Percentiles rank a stretch among this genome's conserved stretches.
Conservation (phyloP, 2,113 vertebrate species). For the Seriola aureovittata region DNA sequence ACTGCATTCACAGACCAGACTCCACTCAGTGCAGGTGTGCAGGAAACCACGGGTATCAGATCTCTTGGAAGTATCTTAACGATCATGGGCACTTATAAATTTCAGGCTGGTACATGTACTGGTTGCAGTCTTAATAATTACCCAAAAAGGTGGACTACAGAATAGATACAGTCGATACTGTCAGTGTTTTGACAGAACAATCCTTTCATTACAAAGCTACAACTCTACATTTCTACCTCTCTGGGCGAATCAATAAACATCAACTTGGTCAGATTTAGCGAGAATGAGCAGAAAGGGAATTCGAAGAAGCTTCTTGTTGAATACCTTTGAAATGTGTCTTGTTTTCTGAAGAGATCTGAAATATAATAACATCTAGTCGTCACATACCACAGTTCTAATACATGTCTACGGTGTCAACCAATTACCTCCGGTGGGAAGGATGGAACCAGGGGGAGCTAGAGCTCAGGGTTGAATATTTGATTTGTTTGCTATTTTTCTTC, state of each 20-base stretch:
- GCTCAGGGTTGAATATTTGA: slow-evolving; percentile 71
- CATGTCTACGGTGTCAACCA: slow-evolving; percentile 60
- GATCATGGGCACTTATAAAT: not conserved
- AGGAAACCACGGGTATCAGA: not conserved
- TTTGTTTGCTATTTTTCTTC: slow-evolving; percentile 60
- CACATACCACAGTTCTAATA: slow-evolving; percentile 32
- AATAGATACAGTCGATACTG: not conserved
- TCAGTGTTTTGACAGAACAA: slow-evolving; percentile 33
- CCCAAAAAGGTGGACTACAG: not conserved
- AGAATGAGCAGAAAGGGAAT: slow-evolving; percentile 15
- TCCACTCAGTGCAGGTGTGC: not conserved
- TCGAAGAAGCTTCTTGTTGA: slow-evolving; percentile 38
- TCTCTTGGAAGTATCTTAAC: not conserved
- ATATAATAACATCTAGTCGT: slow-evolving; percentile 45
- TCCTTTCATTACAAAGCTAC: slow-evolving; percentile 14
- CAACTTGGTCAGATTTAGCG: slow-evolving; percentile 25
- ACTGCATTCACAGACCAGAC: not conserved
- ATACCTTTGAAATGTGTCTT: slow-evolving; percentile 34
- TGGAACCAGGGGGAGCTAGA: slow-evolving; percentile 20
- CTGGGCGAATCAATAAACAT: slow-evolving; percentile 42
- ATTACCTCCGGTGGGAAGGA: slow-evolving; percentile 58
- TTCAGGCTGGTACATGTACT: not conserved
- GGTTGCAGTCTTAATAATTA: not conserved
- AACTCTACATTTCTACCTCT: slow-evolving; percentile 7
- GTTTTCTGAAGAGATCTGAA: slow-evolving; percentile 43